Evolutionary conservation across 2,888 invertebrate species (phyloP), one percentile per base, ranked within the genome.

Genomic region (Drosophila austrosaltans): DNA sequence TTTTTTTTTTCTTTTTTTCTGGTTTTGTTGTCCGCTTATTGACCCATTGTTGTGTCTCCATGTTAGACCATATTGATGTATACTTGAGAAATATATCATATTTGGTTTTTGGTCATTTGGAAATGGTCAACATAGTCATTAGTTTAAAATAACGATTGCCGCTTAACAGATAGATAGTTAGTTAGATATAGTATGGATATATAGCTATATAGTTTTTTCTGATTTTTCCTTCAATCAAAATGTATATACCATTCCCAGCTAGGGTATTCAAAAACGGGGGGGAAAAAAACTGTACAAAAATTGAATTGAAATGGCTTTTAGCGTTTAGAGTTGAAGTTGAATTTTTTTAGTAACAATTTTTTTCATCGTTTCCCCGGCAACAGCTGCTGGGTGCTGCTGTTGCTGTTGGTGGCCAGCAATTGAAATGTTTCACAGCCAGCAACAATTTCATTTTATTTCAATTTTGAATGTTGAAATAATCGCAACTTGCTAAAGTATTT

Each of bases 41-140:
- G 86, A 87, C 83, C 87, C 70, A 57, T 54, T 53, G 70, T 48
- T 48, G 48, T 48, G 48, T 48, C 48, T 22, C 48, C 25, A 48
- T 48, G 48, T 36, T 36, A 4, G 22, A 48, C 10, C 5, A 8
- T 63, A 39, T 63, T 53, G 32, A 25, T 63, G 28, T 58, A 22
- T 30, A 20, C 22, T 22, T 12, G 36, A 36, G 32, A 22, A 22
- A 39, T 39, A 58, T 36, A 22, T 58, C 56, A 32, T 56, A 25
- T 48, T 25, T 48, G 48, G 48, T 1, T 48, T 44, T 48, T 48
- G 48, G 48, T 48, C 48, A 48, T 48, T 7, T 8, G 22, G 22
- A 48, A 48, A 48, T 22, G 44, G 44, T 48, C 44, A 48, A 4
- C 8, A 25, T 3, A 12, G 12, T 48, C 22, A 48, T 48, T 48